Evolutionary conservation across 2,888 invertebrate species (phyloP), one percentile per base, ranked within the genome.

Genomic region (Drosophila infuscata): DNA sequence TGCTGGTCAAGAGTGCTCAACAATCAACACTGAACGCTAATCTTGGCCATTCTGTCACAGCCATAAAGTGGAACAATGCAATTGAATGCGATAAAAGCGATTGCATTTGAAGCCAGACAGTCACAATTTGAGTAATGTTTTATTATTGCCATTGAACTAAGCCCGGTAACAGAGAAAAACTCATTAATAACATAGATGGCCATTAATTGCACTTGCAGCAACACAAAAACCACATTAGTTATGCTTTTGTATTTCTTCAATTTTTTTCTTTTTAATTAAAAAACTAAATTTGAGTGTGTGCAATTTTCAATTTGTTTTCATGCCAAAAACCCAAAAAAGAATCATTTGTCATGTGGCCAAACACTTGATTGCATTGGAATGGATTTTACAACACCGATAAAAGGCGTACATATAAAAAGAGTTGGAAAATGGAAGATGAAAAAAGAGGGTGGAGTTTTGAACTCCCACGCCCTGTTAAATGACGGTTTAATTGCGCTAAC

Each of bases 401-500:
- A 29, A 41, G 36, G 8, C 53, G 25, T 41, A 36, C 8, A 48
- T 46, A 20, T 12, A 20, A 32, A 30, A 17, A 12, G 53, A 25
- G 32, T 25, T 57, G 38, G 17, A 33, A 54, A 29, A n/a, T 7
- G 29, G 32, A 41, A 43, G 12, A 20, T 29, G 25, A 53, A 38
- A 61, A 72, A 32, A 43, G 53, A 61, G 69, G 65, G 54, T 69
- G 69, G 51, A 5, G 56, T 43, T 41, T 59, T 52, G 12, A 57
- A 53, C 74, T 89, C 86, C 86, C 90, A 89, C 85, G 88, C 86
- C 88, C 83, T 69, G 70, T 82, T 89, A 89, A 85, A 88, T 84
- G 88, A 56, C 71, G 83, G 63, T 84, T 85, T 85, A 89, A 85
- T 85, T 85, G 85, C 85, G 68, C 72, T 64, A 79, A 89, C 81